Evolutionary conservation across 2,888 invertebrate species (phyloP).

Genomic region (Anodontia alba): DNA sequence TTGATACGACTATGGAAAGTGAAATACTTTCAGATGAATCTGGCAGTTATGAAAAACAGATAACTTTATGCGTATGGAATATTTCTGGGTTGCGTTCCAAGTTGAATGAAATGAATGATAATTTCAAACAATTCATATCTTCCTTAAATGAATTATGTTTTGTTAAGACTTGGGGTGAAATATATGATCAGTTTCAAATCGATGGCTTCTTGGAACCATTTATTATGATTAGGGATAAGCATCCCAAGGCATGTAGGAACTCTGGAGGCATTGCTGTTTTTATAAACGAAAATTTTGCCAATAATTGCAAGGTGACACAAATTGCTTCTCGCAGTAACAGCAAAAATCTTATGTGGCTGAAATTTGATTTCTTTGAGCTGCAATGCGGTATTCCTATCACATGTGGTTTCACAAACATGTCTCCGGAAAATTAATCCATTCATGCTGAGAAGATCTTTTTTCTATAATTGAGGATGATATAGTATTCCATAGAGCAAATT

Average conservation of each 20-base stretch:
- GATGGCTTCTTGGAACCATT: not conserved
- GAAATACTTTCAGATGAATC: too few relatives aligned
- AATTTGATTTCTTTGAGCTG: not conserved
- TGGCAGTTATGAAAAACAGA: not conserved
- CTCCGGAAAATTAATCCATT: not conserved
- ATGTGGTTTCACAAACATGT: not conserved
- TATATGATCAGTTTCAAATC: not conserved
- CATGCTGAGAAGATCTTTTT: slow-evolving; percentile 1
- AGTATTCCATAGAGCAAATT: not conserved
- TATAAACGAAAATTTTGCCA: not conserved
- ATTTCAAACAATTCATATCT: not conserved
- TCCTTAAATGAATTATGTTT: not conserved
- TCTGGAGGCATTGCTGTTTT: not conserved
- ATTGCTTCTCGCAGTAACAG: not conserved
- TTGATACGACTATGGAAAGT: too few relatives aligned
- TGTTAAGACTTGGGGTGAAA: not conserved
- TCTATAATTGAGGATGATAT: not conserved
- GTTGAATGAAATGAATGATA: not conserved
- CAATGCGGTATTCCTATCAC: not conserved
- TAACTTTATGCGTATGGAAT: not conserved
- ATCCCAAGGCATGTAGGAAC: not conserved
- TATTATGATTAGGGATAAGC: not conserved
- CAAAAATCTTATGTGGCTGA: not conserved
- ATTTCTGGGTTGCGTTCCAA: not conserved
- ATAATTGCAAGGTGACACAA: not conserved